Percentiles rank a stretch among this genome's conserved stretches.
These are phyloP conservation scores for Drosophila helvetica DNA, from an alignment of 2,888 invertebrate genomes.

Conservation along the genomic window DNA sequence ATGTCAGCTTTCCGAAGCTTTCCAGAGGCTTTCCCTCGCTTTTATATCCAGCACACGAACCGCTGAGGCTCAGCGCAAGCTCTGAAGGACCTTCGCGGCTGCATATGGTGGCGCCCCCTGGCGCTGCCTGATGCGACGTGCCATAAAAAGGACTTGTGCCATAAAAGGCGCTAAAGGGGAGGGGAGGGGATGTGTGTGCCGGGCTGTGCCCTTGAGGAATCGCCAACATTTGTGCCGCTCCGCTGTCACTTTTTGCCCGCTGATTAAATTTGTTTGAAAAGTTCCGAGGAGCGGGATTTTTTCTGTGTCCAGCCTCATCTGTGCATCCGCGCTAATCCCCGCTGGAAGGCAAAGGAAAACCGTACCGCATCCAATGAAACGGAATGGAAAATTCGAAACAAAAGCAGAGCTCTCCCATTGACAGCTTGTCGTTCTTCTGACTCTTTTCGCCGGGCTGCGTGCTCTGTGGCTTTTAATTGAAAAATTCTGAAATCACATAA, in stretches of 20 bases:
- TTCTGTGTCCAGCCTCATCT: slow-evolving; percentile 7
- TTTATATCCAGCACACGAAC: slow-evolving; percentile 18
- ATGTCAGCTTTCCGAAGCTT: neutral
- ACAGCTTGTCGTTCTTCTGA: slow-evolving; percentile 22
- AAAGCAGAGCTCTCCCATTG: slow-evolving; percentile 22
- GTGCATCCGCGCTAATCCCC: slow-evolving; percentile 50
- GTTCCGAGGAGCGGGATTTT: slow-evolving; percentile 19
- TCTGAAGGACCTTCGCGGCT: slow-evolving; percentile 12
- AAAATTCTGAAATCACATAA: slow-evolving; percentile 76
- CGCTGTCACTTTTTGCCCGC: slow-evolving; percentile 4
- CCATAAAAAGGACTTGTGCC: slow-evolving; percentile 23
- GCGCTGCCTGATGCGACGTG: slow-evolving; percentile 2
- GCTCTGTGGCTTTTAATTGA: slow-evolving; percentile 63
- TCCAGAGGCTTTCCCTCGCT: slow-evolving; percentile 14
- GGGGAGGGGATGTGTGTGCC: neutral
- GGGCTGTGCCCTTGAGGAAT: neutral
- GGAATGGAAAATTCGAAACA: slow-evolving; percentile 8
- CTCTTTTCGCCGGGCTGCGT: neutral
- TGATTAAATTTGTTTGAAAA: slow-evolving; percentile 37
- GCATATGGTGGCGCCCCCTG: slow-evolving; percentile 49
- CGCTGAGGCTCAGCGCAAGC: slow-evolving; percentile 8
- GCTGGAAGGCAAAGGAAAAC: neutral
- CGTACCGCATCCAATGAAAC: neutral
- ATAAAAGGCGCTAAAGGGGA: slow-evolving; percentile 40
- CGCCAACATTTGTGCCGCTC: neutral